Conservation (phyloP, 2,888 invertebrate genomes). For the Aplocera efformata region DNA sequence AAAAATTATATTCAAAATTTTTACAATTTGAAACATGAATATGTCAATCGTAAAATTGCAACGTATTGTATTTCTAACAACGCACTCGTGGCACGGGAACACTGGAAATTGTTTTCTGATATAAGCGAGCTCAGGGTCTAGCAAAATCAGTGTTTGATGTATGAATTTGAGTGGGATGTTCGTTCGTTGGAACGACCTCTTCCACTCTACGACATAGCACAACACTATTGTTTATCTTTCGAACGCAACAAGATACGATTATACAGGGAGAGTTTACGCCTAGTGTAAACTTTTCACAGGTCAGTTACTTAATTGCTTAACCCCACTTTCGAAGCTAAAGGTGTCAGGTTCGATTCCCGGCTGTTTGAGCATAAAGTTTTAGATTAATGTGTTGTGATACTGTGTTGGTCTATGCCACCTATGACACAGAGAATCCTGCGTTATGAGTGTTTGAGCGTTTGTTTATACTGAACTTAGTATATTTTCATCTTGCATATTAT, state of each 20-base stretch:
- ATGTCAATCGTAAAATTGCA: not conserved
- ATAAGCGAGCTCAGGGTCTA: conserved; percentile 33
- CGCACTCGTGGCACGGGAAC: conserved; percentile 6
- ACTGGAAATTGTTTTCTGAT: conserved; percentile 15
- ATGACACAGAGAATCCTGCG: no score
- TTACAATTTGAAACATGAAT: not conserved
- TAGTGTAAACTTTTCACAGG: not conserved
- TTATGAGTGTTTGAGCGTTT: no score
- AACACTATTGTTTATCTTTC: not conserved
- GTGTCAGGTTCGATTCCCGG: no score
- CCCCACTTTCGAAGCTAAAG: no score
- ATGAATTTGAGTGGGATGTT: conserved; percentile 41
- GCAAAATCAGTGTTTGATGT: conserved; percentile 36
- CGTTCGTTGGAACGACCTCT: conserved; percentile 19
- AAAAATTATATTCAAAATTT: no score
- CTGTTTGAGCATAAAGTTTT: no score
- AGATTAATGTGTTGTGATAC: no score
- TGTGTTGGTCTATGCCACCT: no score
- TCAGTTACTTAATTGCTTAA: not conserved
- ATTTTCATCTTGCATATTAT: no score
- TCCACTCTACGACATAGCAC: conserved; percentile 1
- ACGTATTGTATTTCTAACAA: conserved; percentile 14
- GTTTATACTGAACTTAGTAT: no score
- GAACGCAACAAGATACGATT: not conserved
- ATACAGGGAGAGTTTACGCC: not conserved